Base-by-base conservation (phyloP, 2,797 vertebrate species). In the Eulemur mongoz region DNA sequence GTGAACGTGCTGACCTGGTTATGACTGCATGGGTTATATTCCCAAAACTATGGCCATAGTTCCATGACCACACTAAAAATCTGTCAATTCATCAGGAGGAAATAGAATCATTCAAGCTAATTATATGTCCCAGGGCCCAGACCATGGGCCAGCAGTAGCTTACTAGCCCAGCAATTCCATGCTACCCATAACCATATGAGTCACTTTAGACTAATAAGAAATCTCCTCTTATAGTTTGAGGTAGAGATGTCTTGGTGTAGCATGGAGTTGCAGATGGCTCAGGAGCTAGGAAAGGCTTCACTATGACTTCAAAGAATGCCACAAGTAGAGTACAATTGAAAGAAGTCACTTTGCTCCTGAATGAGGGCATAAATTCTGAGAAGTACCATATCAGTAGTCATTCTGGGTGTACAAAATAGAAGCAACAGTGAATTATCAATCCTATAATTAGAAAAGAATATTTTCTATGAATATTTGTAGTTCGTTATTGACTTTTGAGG, bases 401-500 rank as follows among this genome's bases (percentile, higher is more conserved):
- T 81, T 91, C 27, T 85, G 79, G 52, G 75, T 91, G 35, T 30
- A 89, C 50, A 94, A 96, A 86, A 96, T 87, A 96, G 75, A 95
- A 93, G 32, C 40, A 94, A 8, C 50, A 67, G 35, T 88, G 48
- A 94, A 86, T 93, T 94, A 91, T 92, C 94, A 94, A 96, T 79
- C 38, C 59, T 95, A 96, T 94, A 96, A 95, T 96, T 96, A 91
- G 73, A 92, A 93, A 69, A 5, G 40, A 93, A 96, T 97, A 87
- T 94, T 92, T 97, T 92, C 70, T 83, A 72, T 80, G 85, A 97
- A 92, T 96, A 95, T 92, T 95, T 97, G 86, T 76, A 91, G 85
- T 88, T 97, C 45, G 84, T 97, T 97, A 82, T 95, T 97, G 93
- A 91, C 73, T 93, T 96, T 96, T 94, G 63, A 95, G 63, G 48